phyloP scores from a whole-genome alignment of 64 coral and sea anemone species.

The Montipora efflorescens region DNA sequence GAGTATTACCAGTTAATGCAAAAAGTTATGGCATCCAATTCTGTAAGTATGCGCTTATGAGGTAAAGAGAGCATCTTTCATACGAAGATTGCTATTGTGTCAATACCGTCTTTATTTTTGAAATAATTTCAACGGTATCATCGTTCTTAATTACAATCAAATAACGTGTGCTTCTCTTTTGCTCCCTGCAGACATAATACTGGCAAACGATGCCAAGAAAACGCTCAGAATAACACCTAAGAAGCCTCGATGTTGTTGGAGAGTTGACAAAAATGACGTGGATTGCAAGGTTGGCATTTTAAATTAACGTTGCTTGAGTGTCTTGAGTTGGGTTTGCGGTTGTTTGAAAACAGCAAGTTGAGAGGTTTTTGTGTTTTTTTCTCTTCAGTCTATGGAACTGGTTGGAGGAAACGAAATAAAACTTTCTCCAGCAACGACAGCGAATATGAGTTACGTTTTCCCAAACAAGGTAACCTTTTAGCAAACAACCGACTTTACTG shows the following conservation, averaged over 20 bases:
- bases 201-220: slow-evolving; percentile 67
- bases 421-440: background rate
- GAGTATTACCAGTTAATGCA: slow-evolving; percentile 73
- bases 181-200: slow-evolving; percentile 53
- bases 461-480: slow-evolving; percentile 41
- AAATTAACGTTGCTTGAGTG: background rate
- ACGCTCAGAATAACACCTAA: slow-evolving; percentile 63
- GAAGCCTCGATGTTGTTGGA: slow-evolving; percentile 86
- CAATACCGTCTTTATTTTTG: background rate
- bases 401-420: slow-evolving; percentile 71
- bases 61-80: background rate
- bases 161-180: background rate
- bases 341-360: background rate
- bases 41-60: slow-evolving; percentile 65
- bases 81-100: background rate
- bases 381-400: slow-evolving; percentile 56
- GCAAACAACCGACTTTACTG: no score
- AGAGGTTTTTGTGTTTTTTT: background rate
- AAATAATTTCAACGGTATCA: background rate
- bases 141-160: background rate
- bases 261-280: slow-evolving; percentile 74
- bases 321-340: no score
- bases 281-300: slow-evolving; percentile 81
- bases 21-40: slow-evolving; percentile 91
- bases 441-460: slow-evolving; percentile 62